Conservation (phyloP, 2,797 vertebrate species). For the Cynopterus sphinx region DNA sequence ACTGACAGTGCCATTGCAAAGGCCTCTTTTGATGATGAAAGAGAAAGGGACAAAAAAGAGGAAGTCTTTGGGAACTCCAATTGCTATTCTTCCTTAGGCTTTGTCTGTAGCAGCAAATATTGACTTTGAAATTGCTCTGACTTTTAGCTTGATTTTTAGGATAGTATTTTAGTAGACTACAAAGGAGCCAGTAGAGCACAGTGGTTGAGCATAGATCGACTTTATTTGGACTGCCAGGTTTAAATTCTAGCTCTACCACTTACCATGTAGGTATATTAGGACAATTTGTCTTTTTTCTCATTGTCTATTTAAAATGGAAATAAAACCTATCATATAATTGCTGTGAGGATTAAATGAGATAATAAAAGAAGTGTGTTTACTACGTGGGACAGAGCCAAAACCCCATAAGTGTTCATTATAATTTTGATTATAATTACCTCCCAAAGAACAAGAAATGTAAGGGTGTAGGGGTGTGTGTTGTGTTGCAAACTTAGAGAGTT, state of each 20-base stretch:
- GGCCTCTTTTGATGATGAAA: neutral
- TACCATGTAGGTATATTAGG: neutral
- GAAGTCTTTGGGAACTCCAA: neutral
- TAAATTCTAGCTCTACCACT: neutral
- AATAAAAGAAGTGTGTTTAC: neutral
- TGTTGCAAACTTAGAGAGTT: neutral
- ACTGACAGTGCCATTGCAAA: neutral
- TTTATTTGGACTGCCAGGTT: neutral
- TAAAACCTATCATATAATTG: neutral
- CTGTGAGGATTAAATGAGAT: neutral
- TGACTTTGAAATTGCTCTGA: slow-evolving; percentile 15
- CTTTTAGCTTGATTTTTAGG: slow-evolving; percentile 15
- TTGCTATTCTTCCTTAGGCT: neutral
- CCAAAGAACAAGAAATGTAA: neutral
- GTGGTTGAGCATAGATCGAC: neutral
- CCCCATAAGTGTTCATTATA: neutral
- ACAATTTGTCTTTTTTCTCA: neutral
- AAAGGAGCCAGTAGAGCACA: neutral
- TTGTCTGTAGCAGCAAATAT: neutral
- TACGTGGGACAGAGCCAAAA: neutral
- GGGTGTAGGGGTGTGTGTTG: too few relatives aligned
- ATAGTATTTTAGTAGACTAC: neutral
- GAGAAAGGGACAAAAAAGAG: neutral
- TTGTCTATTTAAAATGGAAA: neutral
- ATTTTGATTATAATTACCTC: neutral